Evolutionary conservation across 2,797 vertebrate genomes (phyloP).

Genomic region (Sebastes diaconus): DNA sequence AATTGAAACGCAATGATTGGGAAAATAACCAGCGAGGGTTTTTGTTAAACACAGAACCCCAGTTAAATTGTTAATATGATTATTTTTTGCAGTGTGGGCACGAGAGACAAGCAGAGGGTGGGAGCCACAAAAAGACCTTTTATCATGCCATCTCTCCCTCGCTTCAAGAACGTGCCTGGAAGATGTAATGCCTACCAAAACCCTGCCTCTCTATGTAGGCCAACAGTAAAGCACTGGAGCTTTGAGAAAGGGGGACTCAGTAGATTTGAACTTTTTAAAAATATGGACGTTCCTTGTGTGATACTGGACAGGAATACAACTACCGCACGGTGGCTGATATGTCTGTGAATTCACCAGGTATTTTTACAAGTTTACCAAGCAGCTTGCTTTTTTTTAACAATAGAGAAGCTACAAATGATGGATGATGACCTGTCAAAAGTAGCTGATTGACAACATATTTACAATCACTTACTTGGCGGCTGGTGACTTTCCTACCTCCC

Average conservation of each 20-base stretch:
- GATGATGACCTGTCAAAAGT: background rate
- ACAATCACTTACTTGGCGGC: slow-evolving; percentile 1
- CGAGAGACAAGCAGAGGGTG: slow-evolving; percentile 30
- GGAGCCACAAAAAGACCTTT: slow-evolving; percentile 57
- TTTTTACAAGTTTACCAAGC: background rate
- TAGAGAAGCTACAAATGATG: background rate
- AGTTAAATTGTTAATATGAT: slow-evolving; percentile 43
- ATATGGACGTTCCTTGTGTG: background rate
- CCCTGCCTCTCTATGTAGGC: slow-evolving; percentile 31
- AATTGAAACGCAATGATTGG: slow-evolving; percentile 23
- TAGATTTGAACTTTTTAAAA: slow-evolving; percentile 21
- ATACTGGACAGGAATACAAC: background rate
- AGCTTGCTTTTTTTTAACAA: background rate
- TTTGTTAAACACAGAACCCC: background rate
- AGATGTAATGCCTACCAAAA: slow-evolving; percentile 53
- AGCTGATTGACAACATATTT: slow-evolving; percentile 2
- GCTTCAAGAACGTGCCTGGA: slow-evolving; percentile 54
- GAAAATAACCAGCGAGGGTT: slow-evolving; percentile 19
- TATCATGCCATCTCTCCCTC: slow-evolving; percentile 46
- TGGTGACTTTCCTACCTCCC: background rate
- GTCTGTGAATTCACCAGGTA: background rate
- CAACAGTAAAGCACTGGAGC: slow-evolving; percentile 20
- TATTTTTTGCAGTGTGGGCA: slow-evolving; percentile 37
- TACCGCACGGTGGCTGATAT: background rate
- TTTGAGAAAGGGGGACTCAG: slow-evolving; percentile 12